Evolutionary conservation across 2,797 vertebrate genomes (phyloP).

Genomic region (Tragopan temminckii): DNA sequence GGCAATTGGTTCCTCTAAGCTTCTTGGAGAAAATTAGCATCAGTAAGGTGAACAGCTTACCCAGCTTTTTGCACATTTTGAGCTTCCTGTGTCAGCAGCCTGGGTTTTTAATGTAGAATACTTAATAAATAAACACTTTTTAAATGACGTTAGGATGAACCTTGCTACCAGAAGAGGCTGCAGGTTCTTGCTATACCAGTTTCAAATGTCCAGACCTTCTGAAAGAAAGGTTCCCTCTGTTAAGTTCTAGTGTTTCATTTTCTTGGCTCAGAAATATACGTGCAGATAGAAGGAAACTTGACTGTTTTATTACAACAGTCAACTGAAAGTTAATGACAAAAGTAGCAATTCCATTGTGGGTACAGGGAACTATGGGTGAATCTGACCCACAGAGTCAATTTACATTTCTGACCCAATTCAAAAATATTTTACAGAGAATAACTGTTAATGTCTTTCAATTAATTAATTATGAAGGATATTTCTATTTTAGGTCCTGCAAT

Average conservation of each 20-base stretch:
- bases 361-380: conserved; percentile 1
- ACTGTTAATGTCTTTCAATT: conserved; percentile 5
- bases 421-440: conserved; percentile 9
- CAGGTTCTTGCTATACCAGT: neutral
- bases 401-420: conserved; percentile 40
- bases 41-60: neutral
- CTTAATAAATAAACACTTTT: neutral
- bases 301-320: conserved; percentile 41
- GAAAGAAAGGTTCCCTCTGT: neutral
- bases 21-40: conserved; percentile 11
- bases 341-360: neutral
- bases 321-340: neutral
- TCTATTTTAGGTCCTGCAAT: neutral
- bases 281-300: conserved; percentile 19
- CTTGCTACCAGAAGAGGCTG: neutral
- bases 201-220: neutral
- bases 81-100: neutral
- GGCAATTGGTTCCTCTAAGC: neutral
- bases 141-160: neutral
- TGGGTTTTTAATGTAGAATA: conserved; percentile 22
- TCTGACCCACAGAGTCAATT: conserved; percentile 17
- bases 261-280: neutral
- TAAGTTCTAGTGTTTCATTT: neutral
- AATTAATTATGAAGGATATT: conserved; percentile 19
- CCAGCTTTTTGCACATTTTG: neutral